Percentiles rank a stretch among this genome's conserved stretches.
Evolutionary conservation across 2,113 vertebrate genomes (phyloP).

Genomic region (Bucco capensis): DNA sequence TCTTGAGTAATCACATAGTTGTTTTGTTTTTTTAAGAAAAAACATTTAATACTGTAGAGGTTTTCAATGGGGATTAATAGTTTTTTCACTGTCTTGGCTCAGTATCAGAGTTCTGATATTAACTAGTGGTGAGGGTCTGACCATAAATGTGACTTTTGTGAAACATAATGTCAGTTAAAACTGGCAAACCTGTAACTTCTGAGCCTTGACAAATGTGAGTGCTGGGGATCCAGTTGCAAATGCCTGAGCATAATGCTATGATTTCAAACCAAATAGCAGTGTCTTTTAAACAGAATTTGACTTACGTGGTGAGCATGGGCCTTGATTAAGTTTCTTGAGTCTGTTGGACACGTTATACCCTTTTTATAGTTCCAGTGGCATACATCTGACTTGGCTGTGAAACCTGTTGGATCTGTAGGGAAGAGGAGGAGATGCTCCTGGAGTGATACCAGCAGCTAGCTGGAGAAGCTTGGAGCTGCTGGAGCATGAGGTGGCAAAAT

Average conservation of each 20-base stretch:
- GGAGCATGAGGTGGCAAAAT: not conserved
- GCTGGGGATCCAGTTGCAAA: constrained; percentile 46
- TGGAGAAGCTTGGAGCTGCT: not conserved
- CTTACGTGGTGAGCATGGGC: not conserved
- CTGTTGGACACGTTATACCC: not conserved
- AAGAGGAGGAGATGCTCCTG: fast-evolving
- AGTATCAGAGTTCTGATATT: not conserved
- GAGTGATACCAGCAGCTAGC: not conserved
- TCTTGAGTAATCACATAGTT: constrained; percentile 22
- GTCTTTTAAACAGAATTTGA: not conserved
- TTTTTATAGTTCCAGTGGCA: not conserved
- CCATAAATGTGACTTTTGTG: constrained; percentile 19
- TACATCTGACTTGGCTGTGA: not conserved
- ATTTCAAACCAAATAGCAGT: constrained; percentile 1
- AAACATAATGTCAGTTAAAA: not conserved
- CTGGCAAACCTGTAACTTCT: constrained; percentile 36
- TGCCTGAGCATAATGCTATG: not conserved
- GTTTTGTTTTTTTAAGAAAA: not conserved
- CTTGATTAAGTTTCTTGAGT: not conserved
- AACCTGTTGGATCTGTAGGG: not conserved
- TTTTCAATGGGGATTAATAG: not conserved
- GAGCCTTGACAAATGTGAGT: constrained; percentile 22
- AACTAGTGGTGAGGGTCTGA: not conserved
- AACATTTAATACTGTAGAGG: constrained; percentile 18
- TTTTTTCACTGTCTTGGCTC: not conserved